A percentile compares a stretch with the other conserved stretches of the same genome.
Conservation (phyloP, 2,797 vertebrate genomes). For the Todus mexicanus region DNA sequence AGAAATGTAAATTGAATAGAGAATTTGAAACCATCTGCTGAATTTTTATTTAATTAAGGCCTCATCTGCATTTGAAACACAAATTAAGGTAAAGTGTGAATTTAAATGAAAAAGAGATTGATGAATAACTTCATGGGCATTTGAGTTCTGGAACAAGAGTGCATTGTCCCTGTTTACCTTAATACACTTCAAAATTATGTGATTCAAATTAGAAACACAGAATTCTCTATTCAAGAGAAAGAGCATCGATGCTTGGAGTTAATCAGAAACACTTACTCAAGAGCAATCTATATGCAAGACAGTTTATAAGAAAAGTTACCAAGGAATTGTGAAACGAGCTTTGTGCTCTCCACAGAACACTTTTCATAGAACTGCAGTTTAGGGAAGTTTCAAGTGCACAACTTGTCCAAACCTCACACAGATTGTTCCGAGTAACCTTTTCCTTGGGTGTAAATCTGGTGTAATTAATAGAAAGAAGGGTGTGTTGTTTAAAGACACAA, state of each 20-base stretch:
- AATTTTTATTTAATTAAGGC: slow-evolving; percentile 67
- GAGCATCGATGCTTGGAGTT: neutral
- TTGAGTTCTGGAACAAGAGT: slow-evolving; percentile 22
- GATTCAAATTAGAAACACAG: slow-evolving; percentile 51
- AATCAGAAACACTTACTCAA: slow-evolving; percentile 35
- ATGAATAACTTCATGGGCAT: slow-evolving; percentile 58
- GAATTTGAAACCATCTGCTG: slow-evolving; percentile 58
- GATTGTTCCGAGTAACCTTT: neutral
- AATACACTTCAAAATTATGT: neutral
- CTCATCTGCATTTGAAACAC: slow-evolving; percentile 67
- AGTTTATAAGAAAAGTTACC: neutral
- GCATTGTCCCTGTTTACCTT: slow-evolving; percentile 58
- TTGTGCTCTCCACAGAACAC: neutral
- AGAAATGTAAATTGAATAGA: slow-evolving; percentile 60
- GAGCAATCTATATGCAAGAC: neutral
- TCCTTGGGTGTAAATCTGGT: neutral
- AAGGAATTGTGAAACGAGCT: slow-evolving; percentile 13
- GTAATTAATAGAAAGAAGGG: neutral
- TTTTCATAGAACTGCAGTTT: neutral
- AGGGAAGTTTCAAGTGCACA: neutral
- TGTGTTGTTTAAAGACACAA: neutral
- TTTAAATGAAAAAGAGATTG: slow-evolving; percentile 66
- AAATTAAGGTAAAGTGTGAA: slow-evolving; percentile 59
- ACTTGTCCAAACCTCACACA: neutral
- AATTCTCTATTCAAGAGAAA: slow-evolving; percentile 19